Evolutionary conservation across 2,113 vertebrate genomes (phyloP).

Genomic region (Tursiops truncatus): DNA sequence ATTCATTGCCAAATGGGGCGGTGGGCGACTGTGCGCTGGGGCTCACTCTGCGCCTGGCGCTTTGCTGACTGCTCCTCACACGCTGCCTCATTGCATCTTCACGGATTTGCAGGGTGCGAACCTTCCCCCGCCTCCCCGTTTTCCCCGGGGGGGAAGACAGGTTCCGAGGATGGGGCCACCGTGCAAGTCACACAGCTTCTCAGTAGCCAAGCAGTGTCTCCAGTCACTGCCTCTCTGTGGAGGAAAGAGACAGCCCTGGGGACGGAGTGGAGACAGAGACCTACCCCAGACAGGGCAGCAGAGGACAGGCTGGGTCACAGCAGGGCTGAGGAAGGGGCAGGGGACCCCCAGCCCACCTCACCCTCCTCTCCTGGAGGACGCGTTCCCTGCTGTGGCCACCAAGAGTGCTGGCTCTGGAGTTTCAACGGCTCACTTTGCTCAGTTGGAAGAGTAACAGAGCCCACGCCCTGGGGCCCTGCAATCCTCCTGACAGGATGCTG

Average conservation of each 20-base stretch:
- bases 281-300: no score
- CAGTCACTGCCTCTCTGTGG: neutral
- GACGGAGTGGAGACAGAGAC: no score
- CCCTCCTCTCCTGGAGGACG: neutral
- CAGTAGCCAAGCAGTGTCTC: neutral
- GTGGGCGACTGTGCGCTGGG: neutral
- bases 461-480: neutral
- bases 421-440: neutral
- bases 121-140: neutral
- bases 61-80: slow-evolving; percentile 45
- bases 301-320: neutral
- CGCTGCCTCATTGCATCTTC: neutral
- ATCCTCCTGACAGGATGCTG: fast-evolving
- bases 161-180: neutral
- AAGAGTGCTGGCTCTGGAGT: neutral
- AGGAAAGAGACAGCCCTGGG: neutral
- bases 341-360: neutral
- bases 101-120: neutral
- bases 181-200: neutral
- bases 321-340: neutral
- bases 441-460: neutral
- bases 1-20: slow-evolving; percentile 77
- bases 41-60: slow-evolving; percentile 52
- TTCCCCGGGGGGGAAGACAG: neutral
- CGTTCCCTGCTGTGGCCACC: neutral